phyloP scores from a whole-genome alignment of 1,140 invertebrate genomes.

The Potamilus streckersoni region DNA sequence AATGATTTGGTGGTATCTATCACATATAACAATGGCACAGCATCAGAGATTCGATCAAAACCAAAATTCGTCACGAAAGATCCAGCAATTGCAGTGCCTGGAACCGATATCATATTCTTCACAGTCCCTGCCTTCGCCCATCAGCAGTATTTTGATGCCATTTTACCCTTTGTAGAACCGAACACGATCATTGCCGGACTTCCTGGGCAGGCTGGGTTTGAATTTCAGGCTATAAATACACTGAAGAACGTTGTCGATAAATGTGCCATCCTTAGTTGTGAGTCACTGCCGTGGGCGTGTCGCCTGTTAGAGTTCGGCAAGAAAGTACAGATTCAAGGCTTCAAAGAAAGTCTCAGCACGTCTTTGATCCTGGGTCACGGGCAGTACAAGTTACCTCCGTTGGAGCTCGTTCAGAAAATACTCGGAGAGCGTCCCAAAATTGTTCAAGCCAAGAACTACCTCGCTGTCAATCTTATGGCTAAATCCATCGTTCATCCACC shows the following conservation, averaged over 20 bases:
- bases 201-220: slow-evolving; percentile 54
- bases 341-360: slow-evolving; percentile 39
- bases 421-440: slow-evolving; percentile 39
- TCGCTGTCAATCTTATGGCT: slow-evolving; percentile 44
- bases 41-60: slow-evolving; percentile 31
- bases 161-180: slow-evolving; percentile 39
- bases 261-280: slow-evolving; percentile 43
- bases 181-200: slow-evolving; percentile 49
- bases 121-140: slow-evolving; percentile 49
- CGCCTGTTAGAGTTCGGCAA: slow-evolving; percentile 45
- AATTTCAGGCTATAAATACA: slow-evolving; percentile 45
- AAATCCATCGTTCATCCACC: slow-evolving; percentile 48
- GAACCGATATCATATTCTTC: slow-evolving; percentile 46
- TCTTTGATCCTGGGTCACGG: slow-evolving; percentile 33
- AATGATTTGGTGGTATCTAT: slow-evolving; percentile 40
- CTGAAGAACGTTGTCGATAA: slow-evolving; percentile 30
- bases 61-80: slow-evolving; percentile 46
- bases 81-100: slow-evolving; percentile 38
- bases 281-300: slow-evolving; percentile 51
- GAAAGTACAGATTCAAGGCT: slow-evolving; percentile 38
- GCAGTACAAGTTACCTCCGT: slow-evolving; percentile 25
- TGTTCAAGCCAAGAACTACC: slow-evolving; percentile 33
- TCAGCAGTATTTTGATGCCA: slow-evolving; percentile 50
- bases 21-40: slow-evolving; percentile 36
- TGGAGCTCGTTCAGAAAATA: slow-evolving; percentile 36